A percentile compares a stretch with the other conserved stretches of the same genome.
Evolutionary conservation across 2,888 invertebrate species (phyloP).

Genomic region (Heteromyza rotundicornis): DNA sequence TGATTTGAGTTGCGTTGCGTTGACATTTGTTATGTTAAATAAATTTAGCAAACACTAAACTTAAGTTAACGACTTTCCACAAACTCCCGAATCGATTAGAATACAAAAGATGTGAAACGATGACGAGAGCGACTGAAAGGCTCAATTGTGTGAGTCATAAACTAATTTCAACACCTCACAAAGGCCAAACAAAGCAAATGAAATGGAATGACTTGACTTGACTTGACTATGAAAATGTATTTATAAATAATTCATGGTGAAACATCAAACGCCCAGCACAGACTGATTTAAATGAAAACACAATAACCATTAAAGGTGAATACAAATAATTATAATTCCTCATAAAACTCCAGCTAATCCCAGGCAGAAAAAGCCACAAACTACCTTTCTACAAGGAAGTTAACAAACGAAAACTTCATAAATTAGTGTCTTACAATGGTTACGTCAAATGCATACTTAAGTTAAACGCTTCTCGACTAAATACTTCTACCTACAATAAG

Average conservation of each 20-base stretch:
- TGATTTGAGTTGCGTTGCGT: no score
- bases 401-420: background rate
- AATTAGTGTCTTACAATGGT: conserved; percentile 4
- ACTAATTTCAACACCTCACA: background rate
- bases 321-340: conserved; percentile 32
- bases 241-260: background rate
- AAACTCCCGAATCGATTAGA: no score
- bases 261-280: no score
- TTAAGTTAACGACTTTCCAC: background rate
- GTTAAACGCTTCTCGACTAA: background rate
- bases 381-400: background rate
- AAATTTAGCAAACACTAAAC: background rate
- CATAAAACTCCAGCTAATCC: conserved; percentile 9
- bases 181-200: background rate
- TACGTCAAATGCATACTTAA: background rate
- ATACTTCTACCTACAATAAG: background rate
- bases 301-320: conserved; percentile 34
- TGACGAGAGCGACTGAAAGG: no score
- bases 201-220: no score
- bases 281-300: conserved; percentile 35
- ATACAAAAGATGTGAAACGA: no score
- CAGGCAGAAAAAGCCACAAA: background rate
- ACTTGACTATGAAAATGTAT: no score
- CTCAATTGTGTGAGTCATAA: no score
- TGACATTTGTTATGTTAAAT: background rate